A percentile compares a stretch with the other conserved stretches of the same genome.
These are phyloP conservation scores for Peromyscus maniculatus DNA, from an alignment of 2,113 vertebrate genomes.

Conservation along the genomic window DNA sequence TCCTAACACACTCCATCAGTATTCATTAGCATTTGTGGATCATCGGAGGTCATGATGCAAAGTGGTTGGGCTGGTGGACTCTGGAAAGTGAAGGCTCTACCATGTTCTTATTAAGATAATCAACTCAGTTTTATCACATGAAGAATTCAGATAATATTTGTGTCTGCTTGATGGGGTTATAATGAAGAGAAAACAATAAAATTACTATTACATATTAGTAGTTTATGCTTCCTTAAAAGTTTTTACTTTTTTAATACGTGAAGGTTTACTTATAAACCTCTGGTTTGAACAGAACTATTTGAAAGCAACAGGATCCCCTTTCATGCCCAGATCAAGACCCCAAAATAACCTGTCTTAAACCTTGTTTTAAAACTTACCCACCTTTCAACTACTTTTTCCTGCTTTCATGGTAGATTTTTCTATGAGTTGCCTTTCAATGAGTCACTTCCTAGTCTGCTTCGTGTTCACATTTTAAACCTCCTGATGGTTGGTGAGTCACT, in stretches of 20 bases:
- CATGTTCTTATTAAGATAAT: neutral
- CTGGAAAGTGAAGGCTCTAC: neutral
- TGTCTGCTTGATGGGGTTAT: neutral
- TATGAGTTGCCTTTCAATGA: neutral
- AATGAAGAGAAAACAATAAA: slow-evolving; percentile 4
- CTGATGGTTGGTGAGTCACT: neutral
- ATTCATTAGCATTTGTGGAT: neutral
- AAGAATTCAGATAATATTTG: neutral
- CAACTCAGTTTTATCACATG: neutral
- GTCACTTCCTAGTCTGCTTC: neutral
- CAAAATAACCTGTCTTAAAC: neutral
- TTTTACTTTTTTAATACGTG: neutral
- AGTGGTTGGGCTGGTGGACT: neutral
- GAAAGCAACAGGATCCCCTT: neutral
- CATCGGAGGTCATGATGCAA: neutral
- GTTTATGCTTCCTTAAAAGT: neutral
- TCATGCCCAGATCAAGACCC: neutral
- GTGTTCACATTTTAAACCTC: slow-evolving; percentile 10
- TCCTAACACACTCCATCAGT: neutral
- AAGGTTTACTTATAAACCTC: neutral
- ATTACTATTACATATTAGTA: neutral
- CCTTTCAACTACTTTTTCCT: neutral
- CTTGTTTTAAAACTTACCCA: neutral
- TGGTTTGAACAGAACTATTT: neutral
- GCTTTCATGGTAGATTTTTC: neutral